Percentiles rank a stretch among this genome's conserved stretches.
Conservation (phyloP, 2,797 vertebrate genomes). For the Bradypodion ventrale region DNA sequence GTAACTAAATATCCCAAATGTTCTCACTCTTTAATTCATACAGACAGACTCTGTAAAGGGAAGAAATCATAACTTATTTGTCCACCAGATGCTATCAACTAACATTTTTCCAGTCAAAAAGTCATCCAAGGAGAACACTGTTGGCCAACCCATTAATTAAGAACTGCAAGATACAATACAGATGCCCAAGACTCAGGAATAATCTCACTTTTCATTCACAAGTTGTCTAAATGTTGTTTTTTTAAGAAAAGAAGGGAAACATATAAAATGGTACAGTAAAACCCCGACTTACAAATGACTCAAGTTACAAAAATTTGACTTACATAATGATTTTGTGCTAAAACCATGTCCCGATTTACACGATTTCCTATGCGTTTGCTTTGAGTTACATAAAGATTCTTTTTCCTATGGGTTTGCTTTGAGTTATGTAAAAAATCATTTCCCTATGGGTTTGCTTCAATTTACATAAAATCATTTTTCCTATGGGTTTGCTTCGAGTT, state of each 20-base stretch:
- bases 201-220: background rate
- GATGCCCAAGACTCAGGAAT: background rate
- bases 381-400: too few species aligned
- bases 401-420: too few species aligned
- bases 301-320: too few species aligned
- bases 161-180: background rate
- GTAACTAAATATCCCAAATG: background rate
- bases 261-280: background rate
- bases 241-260: background rate
- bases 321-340: too few species aligned
- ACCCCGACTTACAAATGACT: too few species aligned
- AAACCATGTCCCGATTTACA: too few species aligned
- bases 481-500: too few species aligned
- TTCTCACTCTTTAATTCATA: background rate
- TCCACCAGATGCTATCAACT: background rate
- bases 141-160: rapidly evolving
- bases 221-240: background rate
- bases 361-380: too few species aligned
- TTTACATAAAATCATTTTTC: too few species aligned
- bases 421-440: too few species aligned
- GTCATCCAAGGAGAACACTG: background rate
- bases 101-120: rapidly evolving
- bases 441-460: too few species aligned
- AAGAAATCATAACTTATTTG: background rate
- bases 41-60: background rate